A percentile compares a stretch with the other conserved stretches of the same genome.
phyloP scores from a whole-genome alignment of 2,113 vertebrate species.

The Noctilio leporinus region DNA sequence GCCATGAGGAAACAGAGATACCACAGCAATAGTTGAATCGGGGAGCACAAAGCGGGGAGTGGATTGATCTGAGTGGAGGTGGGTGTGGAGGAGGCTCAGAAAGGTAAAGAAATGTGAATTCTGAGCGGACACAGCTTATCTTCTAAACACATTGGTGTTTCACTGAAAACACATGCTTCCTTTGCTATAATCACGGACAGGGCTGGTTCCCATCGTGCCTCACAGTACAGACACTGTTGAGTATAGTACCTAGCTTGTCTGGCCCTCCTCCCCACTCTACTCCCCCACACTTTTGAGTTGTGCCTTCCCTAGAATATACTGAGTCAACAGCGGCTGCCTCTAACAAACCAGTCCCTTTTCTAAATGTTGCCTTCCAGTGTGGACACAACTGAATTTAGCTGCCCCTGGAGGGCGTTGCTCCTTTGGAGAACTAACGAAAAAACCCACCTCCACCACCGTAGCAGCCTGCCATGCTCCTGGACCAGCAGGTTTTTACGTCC shows the following conservation, averaged over 20 bases:
- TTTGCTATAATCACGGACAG: not conserved
- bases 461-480: not conserved
- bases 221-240: not conserved
- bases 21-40: not conserved
- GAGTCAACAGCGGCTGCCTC: not conserved
- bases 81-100: accelerated
- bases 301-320: not conserved
- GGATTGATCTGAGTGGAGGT: not conserved
- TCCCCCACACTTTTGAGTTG: not conserved
- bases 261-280: not conserved
- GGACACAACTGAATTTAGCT: not conserved
- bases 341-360: not conserved
- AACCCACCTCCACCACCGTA: not conserved
- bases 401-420: not conserved
- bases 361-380: not conserved
- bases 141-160: not conserved
- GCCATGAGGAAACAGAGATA: not conserved
- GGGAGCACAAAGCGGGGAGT: not conserved
- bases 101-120: not conserved
- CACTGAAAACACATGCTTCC: not conserved
- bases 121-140: not conserved
- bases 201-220: too few species aligned
- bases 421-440: not conserved
- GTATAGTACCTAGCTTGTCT: not conserved
- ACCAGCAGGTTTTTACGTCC: not conserved